Base-by-base conservation (phyloP, 2,888 invertebrate genomes). In the Lordiphosa andalusiaca region DNA sequence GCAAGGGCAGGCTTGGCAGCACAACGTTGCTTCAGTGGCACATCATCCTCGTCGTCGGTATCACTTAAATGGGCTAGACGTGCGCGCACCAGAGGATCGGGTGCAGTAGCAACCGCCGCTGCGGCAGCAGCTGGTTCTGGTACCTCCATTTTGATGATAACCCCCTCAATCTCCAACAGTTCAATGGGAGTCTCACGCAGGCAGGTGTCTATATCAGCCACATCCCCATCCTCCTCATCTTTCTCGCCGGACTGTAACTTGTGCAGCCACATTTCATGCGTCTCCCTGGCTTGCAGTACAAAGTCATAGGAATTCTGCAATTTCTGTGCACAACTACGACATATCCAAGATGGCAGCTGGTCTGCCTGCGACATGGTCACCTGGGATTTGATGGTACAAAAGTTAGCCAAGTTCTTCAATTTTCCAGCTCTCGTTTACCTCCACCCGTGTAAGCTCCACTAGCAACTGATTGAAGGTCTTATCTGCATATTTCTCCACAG, bases 381-480 rank as follows among this genome's bases (percentile, higher is more conserved):
- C 76, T 76, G 40, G 2, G 12, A 6, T n/a, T n/a, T n/a, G 7
- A 6, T 23, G n/a, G 19, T 21, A 1, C 10, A 9, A 19, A 12
- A 56, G 48, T 48, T 13, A 12, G 10, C 6, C 42, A 3, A 23
- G 13, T 25, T 36, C 9, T 6, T 2, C 9, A 19, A 3, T 1
- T 19, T 39, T 39, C 37, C 12, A 36, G n/a, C 37, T 25, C 4
- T 9, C 10, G 9, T 46, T 16, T 19, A 82, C 82, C 63, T 78
- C 69, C 10, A 81, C 54, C 19, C 46, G 64, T 6, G 73, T 66
- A 13, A 78, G 39, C 41, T 78, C 82, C 7, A 59, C 1, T 19
- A 77, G 54, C 23, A 77, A 23, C 52, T 77, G 74, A 19, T 51
- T 67, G n/a, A 72, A 81, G 4, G 77, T 81, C 60, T 77, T 81